phyloP scores from a whole-genome alignment of 2,888 invertebrate species.

The Holacanthella duospinosa region DNA sequence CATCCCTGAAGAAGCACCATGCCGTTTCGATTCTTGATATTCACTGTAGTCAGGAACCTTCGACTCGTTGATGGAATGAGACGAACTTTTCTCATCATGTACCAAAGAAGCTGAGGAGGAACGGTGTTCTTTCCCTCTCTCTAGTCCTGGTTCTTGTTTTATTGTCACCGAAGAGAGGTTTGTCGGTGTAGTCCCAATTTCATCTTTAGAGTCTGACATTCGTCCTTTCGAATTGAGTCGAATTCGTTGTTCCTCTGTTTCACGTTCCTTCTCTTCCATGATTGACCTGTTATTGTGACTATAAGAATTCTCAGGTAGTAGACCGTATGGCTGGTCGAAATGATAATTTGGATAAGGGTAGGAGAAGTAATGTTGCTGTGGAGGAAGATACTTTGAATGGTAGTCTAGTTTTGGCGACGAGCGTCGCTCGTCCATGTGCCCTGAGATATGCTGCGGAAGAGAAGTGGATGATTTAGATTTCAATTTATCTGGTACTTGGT shows the following conservation, averaged over 20 bases:
- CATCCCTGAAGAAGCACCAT: constrained; percentile 10
- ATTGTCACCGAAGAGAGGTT: constrained; percentile 18
- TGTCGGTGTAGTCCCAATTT: constrained; percentile 17
- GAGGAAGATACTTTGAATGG: constrained; percentile 32
- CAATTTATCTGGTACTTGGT: neutral
- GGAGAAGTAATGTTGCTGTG: constrained; percentile 30
- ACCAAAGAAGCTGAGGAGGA: constrained; percentile 4
- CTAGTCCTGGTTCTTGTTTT: constrained; percentile 34
- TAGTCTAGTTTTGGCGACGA: constrained; percentile 36
- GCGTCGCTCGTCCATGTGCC: constrained; percentile 13
- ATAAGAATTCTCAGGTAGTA: constrained; percentile 24
- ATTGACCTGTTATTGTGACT: constrained; percentile 21
- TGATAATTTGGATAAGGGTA: constrained; percentile 31
- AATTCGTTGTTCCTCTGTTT: neutral
- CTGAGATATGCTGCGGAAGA: neutral
- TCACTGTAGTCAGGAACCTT: constrained; percentile 31
- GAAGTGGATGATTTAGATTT: neutral
- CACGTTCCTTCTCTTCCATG: constrained; percentile 30
- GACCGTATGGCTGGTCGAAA: constrained; percentile 29
- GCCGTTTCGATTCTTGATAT: constrained; percentile 18
- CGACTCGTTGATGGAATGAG: constrained; percentile 12
- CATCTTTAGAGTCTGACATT: constrained; percentile 9
- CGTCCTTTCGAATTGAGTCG: neutral
- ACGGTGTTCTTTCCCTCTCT: constrained; percentile 20
- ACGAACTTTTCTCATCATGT: constrained; percentile 2